Conservation (phyloP, 2,888 invertebrate genomes). For the Machimus atricapillus region DNA sequence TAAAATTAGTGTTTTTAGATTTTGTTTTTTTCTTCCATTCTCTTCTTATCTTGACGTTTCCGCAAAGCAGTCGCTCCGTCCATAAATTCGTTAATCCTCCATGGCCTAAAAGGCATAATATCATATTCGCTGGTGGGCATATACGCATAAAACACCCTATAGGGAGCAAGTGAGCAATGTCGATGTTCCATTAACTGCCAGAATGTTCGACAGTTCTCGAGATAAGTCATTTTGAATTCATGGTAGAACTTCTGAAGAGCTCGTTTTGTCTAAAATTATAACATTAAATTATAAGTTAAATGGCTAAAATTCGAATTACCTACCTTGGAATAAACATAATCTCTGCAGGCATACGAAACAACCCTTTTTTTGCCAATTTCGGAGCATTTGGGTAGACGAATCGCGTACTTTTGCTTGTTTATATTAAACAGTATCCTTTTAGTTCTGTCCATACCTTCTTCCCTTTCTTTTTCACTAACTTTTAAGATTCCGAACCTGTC, state of each 20-base stretch:
- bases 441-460: slow-evolving; percentile 42
- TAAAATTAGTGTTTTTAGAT: background rate
- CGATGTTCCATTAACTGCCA: slow-evolving; percentile 54
- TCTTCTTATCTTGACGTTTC: background rate
- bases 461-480: slow-evolving; percentile 49
- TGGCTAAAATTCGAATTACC: slow-evolving; percentile 47
- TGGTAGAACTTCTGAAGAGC: slow-evolving; percentile 47
- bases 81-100: slow-evolving; percentile 15
- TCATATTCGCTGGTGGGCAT: slow-evolving; percentile 53
- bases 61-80: background rate
- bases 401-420: slow-evolving; percentile 21
- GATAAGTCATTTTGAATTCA: slow-evolving; percentile 48
- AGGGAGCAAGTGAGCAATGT: slow-evolving; percentile 49
- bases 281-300: background rate
- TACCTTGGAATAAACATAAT: slow-evolving; percentile 50
- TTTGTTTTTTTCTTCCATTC: background rate
- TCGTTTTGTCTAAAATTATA: slow-evolving; percentile 44
- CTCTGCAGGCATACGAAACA: slow-evolving; percentile 49
- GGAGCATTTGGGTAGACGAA: slow-evolving; percentile 48
- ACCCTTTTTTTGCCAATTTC: slow-evolving; percentile 47
- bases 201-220: slow-evolving; percentile 53
- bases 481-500: slow-evolving; percentile 52
- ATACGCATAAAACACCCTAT: slow-evolving; percentile 55
- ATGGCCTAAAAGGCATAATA: slow-evolving; percentile 43
- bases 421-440: slow-evolving; percentile 49